Evolutionary conservation across 53 echinoderm and acorn worm genomes (phyloP), one percentile per base, ranked within the genome.

Genomic region (Echinometra lucunter): DNA sequence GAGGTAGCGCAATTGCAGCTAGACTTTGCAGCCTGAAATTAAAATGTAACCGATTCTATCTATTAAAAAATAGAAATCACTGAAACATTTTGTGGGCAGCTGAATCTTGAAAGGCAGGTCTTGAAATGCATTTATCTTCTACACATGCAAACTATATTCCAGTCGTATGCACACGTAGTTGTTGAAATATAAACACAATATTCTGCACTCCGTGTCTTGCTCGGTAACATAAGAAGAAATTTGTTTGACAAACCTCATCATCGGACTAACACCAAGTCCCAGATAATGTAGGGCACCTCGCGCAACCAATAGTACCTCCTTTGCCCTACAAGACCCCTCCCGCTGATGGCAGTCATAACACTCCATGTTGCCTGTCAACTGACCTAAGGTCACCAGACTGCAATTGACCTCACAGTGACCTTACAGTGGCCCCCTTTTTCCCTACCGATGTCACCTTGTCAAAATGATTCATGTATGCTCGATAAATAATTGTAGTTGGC

Each of bases 331-430:
- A 25, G 25, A 44, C 44, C 81, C 44, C 81, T 44, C 81, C 44
- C 23, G 81, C 40, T 81, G 81, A 40, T 81, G 81, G 23, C 44
- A 81, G 81, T 88, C 57, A 88, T 88, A 88, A 88, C 88, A 53
- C 57, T 88, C 57, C 30, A 88, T 53, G 88, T 57, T 88, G n/a
- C 55, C 57, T n/a, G 88, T 57, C 55, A 88, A 88, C 88, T 88
- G 88, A 88, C 88, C 88, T 57, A 57, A 57, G 88, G 88, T 88
- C 88, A 57, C 88, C 88, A 88, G 88, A 88, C 88, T 55, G 55
- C 88, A 88, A 44, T 88, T 88, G 88, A 88, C 88, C 88, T 34
- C 88, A 88, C 32, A 57, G 88, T 88, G 88, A 88, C 88, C 88
- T 57, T 12, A 88, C 40, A 81, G 23, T 72, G 32, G 44, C 81